phyloP scores from a whole-genome alignment of 2,888 invertebrate species.

The Hypolimnas misippus region DNA sequence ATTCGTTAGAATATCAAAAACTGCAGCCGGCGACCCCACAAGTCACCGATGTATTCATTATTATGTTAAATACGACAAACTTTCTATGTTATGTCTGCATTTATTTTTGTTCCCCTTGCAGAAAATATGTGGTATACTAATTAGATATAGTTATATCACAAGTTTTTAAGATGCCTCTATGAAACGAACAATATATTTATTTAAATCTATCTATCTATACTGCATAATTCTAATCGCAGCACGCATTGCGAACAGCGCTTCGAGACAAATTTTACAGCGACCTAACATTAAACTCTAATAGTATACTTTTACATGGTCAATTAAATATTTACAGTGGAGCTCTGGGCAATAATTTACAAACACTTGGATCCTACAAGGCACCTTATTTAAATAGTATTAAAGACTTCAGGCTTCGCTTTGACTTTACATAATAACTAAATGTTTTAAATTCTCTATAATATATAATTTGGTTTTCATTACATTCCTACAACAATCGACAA shows the following conservation, averaged over 20 bases:
- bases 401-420: conserved; percentile 82
- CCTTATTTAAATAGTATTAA: conserved; percentile 80
- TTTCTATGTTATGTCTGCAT: conserved; percentile 78
- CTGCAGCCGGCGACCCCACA: conserved; percentile 78
- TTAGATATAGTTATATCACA: conserved; percentile 83
- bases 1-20: conserved; percentile 72
- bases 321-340: conserved; percentile 77
- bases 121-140: conserved; percentile 69
- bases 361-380: conserved; percentile 79
- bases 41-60: conserved; percentile 63
- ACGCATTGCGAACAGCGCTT: conserved; percentile 61
- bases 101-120: conserved; percentile 72
- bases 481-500: conserved; percentile 81
- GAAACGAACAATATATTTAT: conserved; percentile 81
- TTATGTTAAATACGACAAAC: conserved; percentile 72
- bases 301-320: conserved; percentile 78
- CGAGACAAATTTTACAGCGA: conserved; percentile 74
- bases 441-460: conserved; percentile 82
- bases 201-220: conserved; percentile 69
- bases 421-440: conserved; percentile 82
- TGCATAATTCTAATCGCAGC: conserved; percentile 60
- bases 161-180: conserved; percentile 82
- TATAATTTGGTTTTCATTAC: conserved; percentile 83
- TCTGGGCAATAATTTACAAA: conserved; percentile 80
- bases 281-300: conserved; percentile 73